A percentile compares a stretch with the other conserved stretches of the same genome.
Conservation (phyloP, 2,888 invertebrate genomes). For the Miltochrista miniata region DNA sequence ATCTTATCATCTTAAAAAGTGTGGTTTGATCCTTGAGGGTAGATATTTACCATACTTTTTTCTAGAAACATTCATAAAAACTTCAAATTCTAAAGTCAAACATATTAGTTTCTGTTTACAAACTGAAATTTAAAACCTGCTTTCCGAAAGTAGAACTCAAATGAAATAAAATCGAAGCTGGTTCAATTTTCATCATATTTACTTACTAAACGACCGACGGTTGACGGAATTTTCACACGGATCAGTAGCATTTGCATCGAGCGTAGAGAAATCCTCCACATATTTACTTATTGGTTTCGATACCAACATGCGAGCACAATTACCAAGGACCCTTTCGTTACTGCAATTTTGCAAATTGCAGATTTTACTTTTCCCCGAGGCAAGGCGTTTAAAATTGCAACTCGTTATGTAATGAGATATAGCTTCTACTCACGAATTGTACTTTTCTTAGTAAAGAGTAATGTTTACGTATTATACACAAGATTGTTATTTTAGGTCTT, state of each 20-base stretch:
- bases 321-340: constrained; percentile 63
- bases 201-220: constrained; percentile 16
- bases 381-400: constrained; percentile 71
- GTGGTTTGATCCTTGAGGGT: no score
- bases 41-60: background rate
- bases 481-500: background rate
- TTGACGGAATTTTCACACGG: constrained; percentile 19
- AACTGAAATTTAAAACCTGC: constrained; percentile 1
- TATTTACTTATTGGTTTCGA: constrained; percentile 74
- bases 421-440: constrained; percentile 43
- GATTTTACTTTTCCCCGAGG: constrained; percentile 71
- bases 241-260: constrained; percentile 29
- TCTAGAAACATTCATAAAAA: background rate
- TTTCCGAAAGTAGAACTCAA: background rate
- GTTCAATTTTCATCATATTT: constrained; percentile 21
- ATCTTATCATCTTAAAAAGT: no score
- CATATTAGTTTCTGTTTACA: background rate
- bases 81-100: background rate
- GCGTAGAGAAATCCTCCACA: constrained; percentile 53
- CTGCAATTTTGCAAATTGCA: constrained; percentile 78
- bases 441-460: constrained; percentile 23
- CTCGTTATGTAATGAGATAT: constrained; percentile 59
- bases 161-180: constrained; percentile 7
- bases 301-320: constrained; percentile 67
- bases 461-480: constrained; percentile 3